These are phyloP conservation scores for Punctoribates punctum DNA, from an alignment of 2,888 invertebrate species.

Conservation along the genomic window DNA sequence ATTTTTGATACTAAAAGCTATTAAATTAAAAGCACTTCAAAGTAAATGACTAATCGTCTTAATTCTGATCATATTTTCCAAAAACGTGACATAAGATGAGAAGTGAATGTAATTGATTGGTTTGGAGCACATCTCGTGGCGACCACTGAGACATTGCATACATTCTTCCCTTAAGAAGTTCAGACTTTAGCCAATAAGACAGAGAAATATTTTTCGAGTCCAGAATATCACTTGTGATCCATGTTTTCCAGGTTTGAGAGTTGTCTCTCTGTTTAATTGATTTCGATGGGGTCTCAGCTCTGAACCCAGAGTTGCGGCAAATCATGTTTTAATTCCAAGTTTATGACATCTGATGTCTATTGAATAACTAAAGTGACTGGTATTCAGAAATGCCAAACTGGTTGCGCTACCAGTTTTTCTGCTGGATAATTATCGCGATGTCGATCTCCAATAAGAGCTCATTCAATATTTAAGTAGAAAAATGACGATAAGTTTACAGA, in stretches of 20 bases:
- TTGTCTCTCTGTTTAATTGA: too few species aligned
- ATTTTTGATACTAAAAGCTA: slow-evolving; percentile 2
- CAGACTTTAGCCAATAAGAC: not conserved
- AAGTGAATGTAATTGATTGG: slow-evolving; percentile 4
- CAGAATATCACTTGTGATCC: slow-evolving; percentile 1
- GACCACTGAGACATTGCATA: not conserved
- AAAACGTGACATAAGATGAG: slow-evolving; percentile 6
- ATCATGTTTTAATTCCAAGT: too few species aligned
- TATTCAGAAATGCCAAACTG: too few species aligned
- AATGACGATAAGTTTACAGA: too few species aligned
- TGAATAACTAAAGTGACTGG: too few species aligned
- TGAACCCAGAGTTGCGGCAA: too few species aligned
- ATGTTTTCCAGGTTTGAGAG: not conserved
- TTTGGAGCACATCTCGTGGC: not conserved
- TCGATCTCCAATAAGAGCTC: too few species aligned
- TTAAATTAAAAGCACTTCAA: slow-evolving; percentile 12
- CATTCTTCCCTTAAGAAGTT: not conserved
- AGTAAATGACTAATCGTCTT: slow-evolving; percentile 6
- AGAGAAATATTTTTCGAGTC: not conserved
- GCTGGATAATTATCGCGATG: too few species aligned
- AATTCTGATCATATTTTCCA: slow-evolving; percentile 7
- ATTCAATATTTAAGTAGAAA: too few species aligned
- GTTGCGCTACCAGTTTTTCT: too few species aligned
- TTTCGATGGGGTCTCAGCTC: too few species aligned
- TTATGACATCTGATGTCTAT: too few species aligned